Evolutionary conservation across 2,888 invertebrate species (phyloP).

Genomic region (Steinernema hermaphroditum): DNA sequence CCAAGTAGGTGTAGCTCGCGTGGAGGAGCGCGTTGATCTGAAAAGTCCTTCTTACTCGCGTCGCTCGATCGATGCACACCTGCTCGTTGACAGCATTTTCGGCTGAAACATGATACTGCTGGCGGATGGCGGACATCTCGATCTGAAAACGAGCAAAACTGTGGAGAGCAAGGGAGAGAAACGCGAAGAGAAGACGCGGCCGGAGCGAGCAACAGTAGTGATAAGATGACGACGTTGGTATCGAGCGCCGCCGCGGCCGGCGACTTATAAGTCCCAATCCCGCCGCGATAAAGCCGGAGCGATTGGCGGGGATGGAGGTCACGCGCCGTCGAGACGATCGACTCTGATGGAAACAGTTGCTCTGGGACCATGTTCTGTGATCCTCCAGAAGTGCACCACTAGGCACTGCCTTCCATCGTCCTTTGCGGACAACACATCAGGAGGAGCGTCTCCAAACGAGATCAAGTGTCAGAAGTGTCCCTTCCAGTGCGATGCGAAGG

Average conservation of each 20-base stretch:
- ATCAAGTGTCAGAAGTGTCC: no score
- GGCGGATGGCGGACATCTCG: conserved; percentile 21
- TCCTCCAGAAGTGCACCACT: neutral
- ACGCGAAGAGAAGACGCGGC: neutral
- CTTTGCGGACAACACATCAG: neutral
- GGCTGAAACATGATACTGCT: conserved; percentile 10
- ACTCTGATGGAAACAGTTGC: neutral
- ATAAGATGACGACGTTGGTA: conserved; percentile 1
- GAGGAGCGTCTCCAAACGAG: neutral
- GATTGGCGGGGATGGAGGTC: neutral
- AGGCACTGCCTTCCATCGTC: neutral
- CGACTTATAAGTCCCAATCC: neutral
- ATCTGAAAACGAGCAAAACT: neutral
- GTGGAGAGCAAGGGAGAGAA: neutral
- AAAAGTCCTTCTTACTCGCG: no score
- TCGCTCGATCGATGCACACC: no score
- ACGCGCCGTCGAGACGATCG: neutral
- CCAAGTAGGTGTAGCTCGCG: conserved; percentile 77
- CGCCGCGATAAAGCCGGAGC: neutral
- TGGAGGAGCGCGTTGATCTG: conserved; percentile 70
- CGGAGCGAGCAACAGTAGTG: neutral
- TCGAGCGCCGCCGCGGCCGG: neutral
- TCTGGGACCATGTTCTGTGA: neutral
- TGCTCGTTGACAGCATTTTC: conserved; percentile 23
- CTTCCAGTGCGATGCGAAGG: no score